phyloP scores from a whole-genome alignment of 2,888 invertebrate species.

The Caenorhabditis virilis region DNA sequence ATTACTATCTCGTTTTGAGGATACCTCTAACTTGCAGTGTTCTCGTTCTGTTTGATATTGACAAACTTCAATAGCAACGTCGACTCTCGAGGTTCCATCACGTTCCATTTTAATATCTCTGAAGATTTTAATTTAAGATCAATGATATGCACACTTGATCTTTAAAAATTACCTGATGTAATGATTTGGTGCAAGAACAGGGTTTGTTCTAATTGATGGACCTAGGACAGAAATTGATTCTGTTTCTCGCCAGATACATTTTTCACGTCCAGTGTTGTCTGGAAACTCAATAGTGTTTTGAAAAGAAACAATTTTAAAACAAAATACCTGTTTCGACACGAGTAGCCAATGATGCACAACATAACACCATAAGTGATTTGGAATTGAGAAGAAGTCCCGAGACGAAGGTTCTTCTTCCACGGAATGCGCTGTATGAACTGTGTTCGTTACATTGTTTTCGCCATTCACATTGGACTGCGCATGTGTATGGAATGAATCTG shows the following conservation, averaged over 20 bases:
- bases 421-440: constrained; percentile 55
- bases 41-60: constrained; percentile 51
- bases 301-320: constrained; percentile 1
- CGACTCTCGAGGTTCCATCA: constrained; percentile 52
- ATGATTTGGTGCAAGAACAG: constrained; percentile 55
- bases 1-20: not conserved
- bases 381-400: constrained; percentile 63
- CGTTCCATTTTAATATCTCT: constrained; percentile 51
- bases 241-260: constrained; percentile 54
- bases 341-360: constrained; percentile 64
- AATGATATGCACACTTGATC: too few relatives aligned
- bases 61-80: constrained; percentile 52
- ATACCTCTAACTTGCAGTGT: constrained; percentile 49
- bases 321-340: constrained; percentile 53
- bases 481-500: constrained; percentile 58
- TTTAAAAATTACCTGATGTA: constrained; percentile 43
- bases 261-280: constrained; percentile 48
- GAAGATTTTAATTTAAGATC: constrained; percentile 7
- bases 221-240: constrained; percentile 55
- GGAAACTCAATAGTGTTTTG: not conserved
- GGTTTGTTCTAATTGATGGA: constrained; percentile 55
- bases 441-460: constrained; percentile 55
- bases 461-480: constrained; percentile 63
- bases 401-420: constrained; percentile 63
- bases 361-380: constrained; percentile 60